phyloP scores from a whole-genome alignment of 2,797 vertebrate species.

The Sciurus vulgaris region DNA sequence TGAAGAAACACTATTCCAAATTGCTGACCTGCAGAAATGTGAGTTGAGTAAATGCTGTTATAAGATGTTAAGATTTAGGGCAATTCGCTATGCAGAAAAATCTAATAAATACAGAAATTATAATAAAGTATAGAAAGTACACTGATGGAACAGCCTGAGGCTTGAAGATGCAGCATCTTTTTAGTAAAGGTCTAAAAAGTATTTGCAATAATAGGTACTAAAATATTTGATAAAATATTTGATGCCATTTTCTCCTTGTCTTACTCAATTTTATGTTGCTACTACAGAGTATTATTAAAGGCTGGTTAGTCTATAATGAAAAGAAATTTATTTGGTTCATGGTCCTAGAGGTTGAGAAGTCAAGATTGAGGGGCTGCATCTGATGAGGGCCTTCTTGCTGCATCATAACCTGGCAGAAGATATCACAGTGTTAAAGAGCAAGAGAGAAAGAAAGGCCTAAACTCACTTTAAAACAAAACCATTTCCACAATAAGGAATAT shows the following conservation, averaged over 20 bases:
- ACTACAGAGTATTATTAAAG: neutral
- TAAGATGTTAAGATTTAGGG: neutral
- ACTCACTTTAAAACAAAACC: neutral
- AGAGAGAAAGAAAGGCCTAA: neutral
- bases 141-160: neutral
- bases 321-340: neutral
- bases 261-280: neutral
- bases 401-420: neutral
- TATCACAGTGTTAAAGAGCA: neutral
- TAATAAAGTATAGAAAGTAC: neutral
- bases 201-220: neutral
- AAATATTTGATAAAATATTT: neutral
- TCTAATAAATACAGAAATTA: neutral
- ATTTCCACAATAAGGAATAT: too few relatives aligned
- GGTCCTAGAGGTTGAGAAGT: neutral
- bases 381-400: neutral
- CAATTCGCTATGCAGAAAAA: neutral
- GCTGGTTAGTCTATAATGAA: neutral
- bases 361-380: too few relatives aligned
- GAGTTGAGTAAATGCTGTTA: neutral
- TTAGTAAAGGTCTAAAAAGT: neutral
- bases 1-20: neutral
- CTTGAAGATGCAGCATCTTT: neutral
- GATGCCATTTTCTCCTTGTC: neutral
- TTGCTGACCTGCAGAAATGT: neutral